phyloP scores from a whole-genome alignment of 1,140 invertebrate genomes.

The Sycophaga agraensis region DNA sequence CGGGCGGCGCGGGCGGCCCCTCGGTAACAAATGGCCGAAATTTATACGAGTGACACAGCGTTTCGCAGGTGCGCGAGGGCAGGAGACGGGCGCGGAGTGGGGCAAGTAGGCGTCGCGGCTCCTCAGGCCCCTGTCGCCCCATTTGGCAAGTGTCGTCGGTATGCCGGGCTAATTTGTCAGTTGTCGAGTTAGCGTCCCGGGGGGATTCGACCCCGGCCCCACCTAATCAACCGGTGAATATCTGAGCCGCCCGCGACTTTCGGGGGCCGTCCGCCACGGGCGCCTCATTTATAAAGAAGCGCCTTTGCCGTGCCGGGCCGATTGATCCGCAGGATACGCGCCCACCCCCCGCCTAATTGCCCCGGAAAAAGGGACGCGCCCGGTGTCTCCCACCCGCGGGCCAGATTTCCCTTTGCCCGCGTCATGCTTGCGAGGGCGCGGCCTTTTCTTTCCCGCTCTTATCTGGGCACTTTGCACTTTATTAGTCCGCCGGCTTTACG shows the following conservation, averaged over 20 bases:
- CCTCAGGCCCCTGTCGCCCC: constrained; percentile 50
- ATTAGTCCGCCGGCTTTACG: no score
- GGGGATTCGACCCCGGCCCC: constrained; percentile 46
- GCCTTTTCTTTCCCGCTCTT: no score
- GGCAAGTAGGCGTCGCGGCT: no score
- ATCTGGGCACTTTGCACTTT: no score
- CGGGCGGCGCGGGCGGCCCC: neutral
- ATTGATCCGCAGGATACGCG: no score
- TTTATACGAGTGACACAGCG: constrained; percentile 25
- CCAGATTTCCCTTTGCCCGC: no score
- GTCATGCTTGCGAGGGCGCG: no score
- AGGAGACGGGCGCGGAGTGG: no score
- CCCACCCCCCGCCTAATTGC: no score
- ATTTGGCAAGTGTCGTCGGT: constrained; percentile 60
- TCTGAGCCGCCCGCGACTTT: constrained; percentile 46
- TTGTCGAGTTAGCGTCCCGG: constrained; percentile 59
- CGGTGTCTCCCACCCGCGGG: no score
- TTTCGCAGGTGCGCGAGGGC: constrained; percentile 24
- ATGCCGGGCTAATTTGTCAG: constrained; percentile 59
- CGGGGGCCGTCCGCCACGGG: neutral
- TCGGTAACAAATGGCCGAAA: constrained; percentile 18
- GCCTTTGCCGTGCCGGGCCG: no score
- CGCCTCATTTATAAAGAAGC: constrained; percentile 57
- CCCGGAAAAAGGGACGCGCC: no score
- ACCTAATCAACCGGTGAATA: constrained; percentile 59